Evolutionary conservation across 2,888 invertebrate species (phyloP).

Genomic region (Sericinus montela): DNA sequence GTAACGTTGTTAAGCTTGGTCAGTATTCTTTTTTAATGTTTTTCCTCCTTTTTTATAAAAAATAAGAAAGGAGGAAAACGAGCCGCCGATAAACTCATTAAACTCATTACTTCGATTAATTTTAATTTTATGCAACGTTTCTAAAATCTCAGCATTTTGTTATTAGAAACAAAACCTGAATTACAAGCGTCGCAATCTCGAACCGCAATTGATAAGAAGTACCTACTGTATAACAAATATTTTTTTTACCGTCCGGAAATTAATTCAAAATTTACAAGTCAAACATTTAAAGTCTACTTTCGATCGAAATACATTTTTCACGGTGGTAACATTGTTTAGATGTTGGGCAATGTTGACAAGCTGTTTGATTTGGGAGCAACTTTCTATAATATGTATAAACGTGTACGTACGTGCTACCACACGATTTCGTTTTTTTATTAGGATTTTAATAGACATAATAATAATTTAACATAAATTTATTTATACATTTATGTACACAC

Average conservation of each 20-base stretch:
- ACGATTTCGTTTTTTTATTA: background rate
- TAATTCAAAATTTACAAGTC: conserved; percentile 2
- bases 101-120: too few species aligned
- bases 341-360: conserved; percentile 65
- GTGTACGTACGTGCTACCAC: conserved; percentile 42
- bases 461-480: too few species aligned
- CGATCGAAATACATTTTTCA: conserved; percentile 6
- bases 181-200: conserved; percentile 4
- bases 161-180: conserved; percentile 3
- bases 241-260: conserved; percentile 1
- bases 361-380: conserved; percentile 65
- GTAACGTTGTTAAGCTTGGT: too few species aligned
- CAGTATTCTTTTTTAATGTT: too few species aligned
- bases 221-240: conserved; percentile 8
- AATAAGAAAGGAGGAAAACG: too few species aligned
- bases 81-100: too few species aligned
- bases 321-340: conserved; percentile 17
- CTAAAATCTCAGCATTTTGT: background rate
- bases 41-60: too few species aligned
- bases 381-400: conserved; percentile 68
- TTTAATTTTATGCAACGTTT: background rate
- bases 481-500: too few species aligned
- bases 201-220: conserved; percentile 6
- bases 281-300: conserved; percentile 13
- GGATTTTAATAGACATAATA: background rate